Evolutionary conservation across 1,140 invertebrate species (phyloP).

Genomic region (Cyphomyrmex costatus): DNA sequence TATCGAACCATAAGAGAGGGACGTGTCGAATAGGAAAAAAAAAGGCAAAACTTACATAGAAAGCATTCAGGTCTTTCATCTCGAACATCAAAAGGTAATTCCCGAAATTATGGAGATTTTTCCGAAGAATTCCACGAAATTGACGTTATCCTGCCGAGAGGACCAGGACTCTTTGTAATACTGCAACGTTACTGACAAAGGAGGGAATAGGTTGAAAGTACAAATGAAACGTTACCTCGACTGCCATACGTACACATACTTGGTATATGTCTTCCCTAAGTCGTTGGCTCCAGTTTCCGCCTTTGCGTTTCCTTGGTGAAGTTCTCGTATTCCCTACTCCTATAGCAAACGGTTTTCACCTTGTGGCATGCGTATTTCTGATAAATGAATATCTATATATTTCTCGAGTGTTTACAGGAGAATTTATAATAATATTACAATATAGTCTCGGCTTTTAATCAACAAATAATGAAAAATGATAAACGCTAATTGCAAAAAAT

Average conservation of each 20-base stretch:
- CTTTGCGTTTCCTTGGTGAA: constrained; percentile 55
- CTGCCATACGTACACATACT: constrained; percentile 55
- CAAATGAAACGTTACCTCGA: constrained; percentile 79
- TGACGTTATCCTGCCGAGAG: constrained; percentile 74
- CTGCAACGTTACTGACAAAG: constrained; percentile 43
- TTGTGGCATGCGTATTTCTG: not conserved
- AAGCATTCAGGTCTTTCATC: constrained; percentile 82
- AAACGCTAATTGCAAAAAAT: not conserved
- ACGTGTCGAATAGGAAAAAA: constrained; percentile 42
- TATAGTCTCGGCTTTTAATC: not conserved
- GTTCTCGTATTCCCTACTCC: not conserved
- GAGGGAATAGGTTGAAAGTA: constrained; percentile 64
- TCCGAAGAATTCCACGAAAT: constrained; percentile 82
- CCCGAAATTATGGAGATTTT: constrained; percentile 85
- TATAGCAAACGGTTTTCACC: not conserved
- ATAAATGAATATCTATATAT: not conserved
- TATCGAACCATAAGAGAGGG: constrained; percentile 25
- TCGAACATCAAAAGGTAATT: constrained; percentile 85
- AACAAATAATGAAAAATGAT: not conserved
- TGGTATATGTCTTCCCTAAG: constrained; percentile 36
- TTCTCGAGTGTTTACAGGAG: not conserved
- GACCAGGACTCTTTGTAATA: constrained; percentile 76
- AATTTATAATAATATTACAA: constrained; percentile 1
- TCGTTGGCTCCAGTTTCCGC: constrained; percentile 44
- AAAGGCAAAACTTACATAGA: constrained; percentile 39